Evolutionary conservation across 2,888 invertebrate genomes (phyloP).

Genomic region (Oligia fasciuncula): DNA sequence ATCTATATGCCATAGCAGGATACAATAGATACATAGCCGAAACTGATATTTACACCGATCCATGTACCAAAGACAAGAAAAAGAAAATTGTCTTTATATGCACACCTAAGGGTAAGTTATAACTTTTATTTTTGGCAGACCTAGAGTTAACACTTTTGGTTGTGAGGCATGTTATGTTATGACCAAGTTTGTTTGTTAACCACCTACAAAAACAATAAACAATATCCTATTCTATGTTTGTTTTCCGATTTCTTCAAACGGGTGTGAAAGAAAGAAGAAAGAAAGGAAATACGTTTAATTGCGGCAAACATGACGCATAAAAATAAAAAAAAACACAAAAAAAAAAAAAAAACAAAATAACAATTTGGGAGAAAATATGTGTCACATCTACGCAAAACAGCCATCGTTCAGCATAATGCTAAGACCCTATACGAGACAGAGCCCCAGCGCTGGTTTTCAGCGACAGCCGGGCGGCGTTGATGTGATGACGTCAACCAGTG

Average conservation of each 20-base stretch:
- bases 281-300: no score
- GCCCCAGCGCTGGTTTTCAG: no score
- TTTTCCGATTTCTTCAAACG: not conserved
- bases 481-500: no score
- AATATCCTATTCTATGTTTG: not conserved
- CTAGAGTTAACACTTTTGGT: not conserved
- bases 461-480: no score
- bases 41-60: not conserved
- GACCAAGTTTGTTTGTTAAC: not conserved
- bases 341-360: no score
- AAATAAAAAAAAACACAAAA: no score
- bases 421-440: no score
- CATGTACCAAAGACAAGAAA: conserved; percentile 29
- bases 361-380: no score
- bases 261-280: no score
- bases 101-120: conserved; percentile 23
- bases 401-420: no score
- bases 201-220: not conserved
- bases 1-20: conserved; percentile 51
- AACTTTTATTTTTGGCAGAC: not conserved
- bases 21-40: conserved; percentile 22
- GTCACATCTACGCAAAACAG: no score
- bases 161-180: not conserved
- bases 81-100: conserved; percentile 42
- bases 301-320: no score